Base-by-base conservation (phyloP, 2,888 invertebrate species). In the Pristionchus maxplancki region DNA sequence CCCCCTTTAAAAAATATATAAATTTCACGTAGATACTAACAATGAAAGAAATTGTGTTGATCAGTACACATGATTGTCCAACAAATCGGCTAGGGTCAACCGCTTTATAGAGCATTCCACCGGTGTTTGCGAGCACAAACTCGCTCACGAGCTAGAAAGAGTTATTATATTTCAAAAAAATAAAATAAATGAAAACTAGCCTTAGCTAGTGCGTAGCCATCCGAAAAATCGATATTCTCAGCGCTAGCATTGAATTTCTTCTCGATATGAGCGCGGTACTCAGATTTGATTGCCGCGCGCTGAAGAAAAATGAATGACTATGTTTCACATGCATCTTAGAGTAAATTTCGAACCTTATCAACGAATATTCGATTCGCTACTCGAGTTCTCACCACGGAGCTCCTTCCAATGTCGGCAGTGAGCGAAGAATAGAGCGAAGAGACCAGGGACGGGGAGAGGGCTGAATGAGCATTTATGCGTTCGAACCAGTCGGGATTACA, bases 81-180 rank as follows among this genome's bases (percentile, higher is more conserved):
- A 89, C 90, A 71, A 93, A 83, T 13, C 89, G 90, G n/a, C 96
- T 96, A 1, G 96, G n/a, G 2, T 96, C 94, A 84, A 98, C 95
- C 1, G 98, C 95, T 92, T 97, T 96, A 92, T 96, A 96, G 89
- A 98, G 98, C 95, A 97, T 97, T 17, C 97, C 95, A 88, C 97
- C 96, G 0, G 98, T 98, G 94, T 97, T 96, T 9, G 96, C 95
- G 93, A 96, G 96, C 64, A 97, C 97, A 97, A 97, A 98, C 58
- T 95, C 92, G 94, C 98, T 98, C 83, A 98, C 97, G 0, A 94
- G 95, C 9, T 95, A 93, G 44, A 91, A 24, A 37, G 3, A 17
- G 15, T 17, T 53, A 17, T 53, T 9, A 13, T 53, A 11, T 11
- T 44, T 44, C n/a, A n/a, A n/a, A n/a, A 44, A 6, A 9, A 6